Evolutionary conservation across 92 coral and sea anemone species (phyloP), one percentile per base, ranked within the genome.

Genomic region (Epizoanthus ramosus): DNA sequence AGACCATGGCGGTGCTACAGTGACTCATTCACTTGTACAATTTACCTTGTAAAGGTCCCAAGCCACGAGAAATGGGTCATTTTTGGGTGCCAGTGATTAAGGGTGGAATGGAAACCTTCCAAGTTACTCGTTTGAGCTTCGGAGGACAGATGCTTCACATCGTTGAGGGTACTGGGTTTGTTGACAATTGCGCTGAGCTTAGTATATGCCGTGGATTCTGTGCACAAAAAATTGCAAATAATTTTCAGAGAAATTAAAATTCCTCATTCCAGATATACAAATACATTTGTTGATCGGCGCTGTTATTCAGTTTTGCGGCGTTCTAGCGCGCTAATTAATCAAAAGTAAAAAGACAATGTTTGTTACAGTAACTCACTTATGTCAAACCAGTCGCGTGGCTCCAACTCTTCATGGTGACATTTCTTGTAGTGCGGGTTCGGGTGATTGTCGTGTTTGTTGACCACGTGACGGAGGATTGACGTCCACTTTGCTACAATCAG

Each of bases 321-420:
- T 68, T 68, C 73, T 68, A 68, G 73, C 54, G 47, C 1, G 52
- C 35, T 68, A 68, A 68, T 28, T 68, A 68, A 68, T 17, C 73
- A 68, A 68, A 12, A 68, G 47, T 31, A 68, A 68, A 68, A 37
- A 69, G 74, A 15, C 22, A 69, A 15, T 0, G 2, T 18, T 69
- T 69, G 21, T 69, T 69, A 69, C 50, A 3, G 8, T 63, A 37
- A 83, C 86, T 57, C 33, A 83, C 86, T 67, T 57, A 58, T 25
- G 65, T 83, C 57, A 72, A 83, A 25, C 80, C 80, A 83, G 21
- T 71, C 67, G 68, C 71, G 80, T 16, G 75, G 80, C 35, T 84
- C 81, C n/a, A 84, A 58, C 81, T 72, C 81, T 63, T 31, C 87
- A 73, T 84, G 73, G 47, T 76, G 64, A 60, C 47, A 84, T 58